These are phyloP conservation scores for Eulemur coronatus DNA, from an alignment of 2,797 vertebrate species.

Conservation along the genomic window DNA sequence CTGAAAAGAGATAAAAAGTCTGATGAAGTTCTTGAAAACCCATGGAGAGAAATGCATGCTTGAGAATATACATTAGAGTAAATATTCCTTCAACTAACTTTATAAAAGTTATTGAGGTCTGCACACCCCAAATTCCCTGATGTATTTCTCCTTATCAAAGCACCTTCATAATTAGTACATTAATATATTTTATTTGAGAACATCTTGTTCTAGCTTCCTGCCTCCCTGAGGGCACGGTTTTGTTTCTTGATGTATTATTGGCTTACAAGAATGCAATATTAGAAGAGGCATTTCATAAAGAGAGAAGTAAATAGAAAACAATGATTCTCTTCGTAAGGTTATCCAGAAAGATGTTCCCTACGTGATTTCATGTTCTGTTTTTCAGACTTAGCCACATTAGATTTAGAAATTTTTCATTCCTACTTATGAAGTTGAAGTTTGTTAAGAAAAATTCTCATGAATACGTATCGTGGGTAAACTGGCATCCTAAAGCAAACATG, in stretches of 20 bases:
- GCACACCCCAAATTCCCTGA: constrained; percentile 3
- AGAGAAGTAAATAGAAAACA: constrained; percentile 61
- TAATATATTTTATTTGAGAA: constrained; percentile 69
- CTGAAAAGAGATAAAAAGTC: constrained; percentile 6
- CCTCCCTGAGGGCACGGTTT: constrained; percentile 36
- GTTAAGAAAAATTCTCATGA: constrained; percentile 52
- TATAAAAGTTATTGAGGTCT: constrained; percentile 54
- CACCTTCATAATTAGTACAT: constrained; percentile 55
- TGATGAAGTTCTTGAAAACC: constrained; percentile 11
- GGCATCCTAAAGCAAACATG: neutral
- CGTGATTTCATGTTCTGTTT: constrained; percentile 52
- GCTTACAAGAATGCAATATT: constrained; percentile 61
- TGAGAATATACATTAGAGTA: constrained; percentile 34
- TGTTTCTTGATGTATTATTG: constrained; percentile 49
- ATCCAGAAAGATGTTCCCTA: constrained; percentile 44
- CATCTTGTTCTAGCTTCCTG: neutral
- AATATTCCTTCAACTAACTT: constrained; percentile 63
- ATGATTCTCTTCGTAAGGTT: constrained; percentile 64
- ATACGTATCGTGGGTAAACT: constrained; percentile 39
- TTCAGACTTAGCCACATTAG: constrained; percentile 53
- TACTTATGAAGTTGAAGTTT: constrained; percentile 44
- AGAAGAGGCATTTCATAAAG: constrained; percentile 42
- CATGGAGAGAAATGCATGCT: neutral
- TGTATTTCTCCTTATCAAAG: constrained; percentile 47
- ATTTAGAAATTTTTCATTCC: constrained; percentile 56